Evolutionary conservation across 2,888 invertebrate genomes (phyloP), one percentile per base, ranked within the genome.

Genomic region (Drosophila quinaria): DNA sequence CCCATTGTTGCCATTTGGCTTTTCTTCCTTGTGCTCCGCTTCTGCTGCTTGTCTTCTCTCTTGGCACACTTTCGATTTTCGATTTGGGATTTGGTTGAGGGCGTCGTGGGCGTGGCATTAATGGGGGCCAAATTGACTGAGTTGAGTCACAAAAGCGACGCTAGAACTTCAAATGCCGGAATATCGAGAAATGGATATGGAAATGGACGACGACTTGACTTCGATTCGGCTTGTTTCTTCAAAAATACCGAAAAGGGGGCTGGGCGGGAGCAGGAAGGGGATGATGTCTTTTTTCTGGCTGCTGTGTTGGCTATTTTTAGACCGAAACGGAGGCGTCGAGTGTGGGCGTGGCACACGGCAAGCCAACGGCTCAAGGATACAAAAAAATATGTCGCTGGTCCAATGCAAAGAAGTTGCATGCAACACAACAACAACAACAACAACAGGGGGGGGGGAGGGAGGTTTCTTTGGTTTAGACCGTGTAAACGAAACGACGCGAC

Each of bases 41-140:
- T 31, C 49, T 65, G 13, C 33, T 31, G 13, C 39, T 42, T 35
- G 25, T 25, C 56, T 62, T 22, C 4, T 49, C 41, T 39, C 22
- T 87, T 85, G 85, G 83, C 87, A 86, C 80, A 86, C 85, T 86
- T 86, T 86, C 86, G 87, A 86, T 86, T 83, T 86, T 86, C 87
- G 87, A 86, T 86, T 85, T 81, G 67, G 80, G 73, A 66, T 75
- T 64, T 56, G 63, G 47, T 41, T 33, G 42, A 31, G 46, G 37
- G 35, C 41, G 10, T 25, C 15, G 19, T 5, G n/a, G 61, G 67
- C 42, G 52, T 15, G 49, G 39, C 41, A 19, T 17, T 31, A 19
- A 5, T 22, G 25, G 31, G 49, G 42, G 56, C 19, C 37, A 22
- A 52, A 22, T 46, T 15, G 63, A 33, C 55, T 55, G n/a, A 15